Base-by-base conservation (phyloP, 23 tunicate genomes). In the Styela plicata region DNA sequence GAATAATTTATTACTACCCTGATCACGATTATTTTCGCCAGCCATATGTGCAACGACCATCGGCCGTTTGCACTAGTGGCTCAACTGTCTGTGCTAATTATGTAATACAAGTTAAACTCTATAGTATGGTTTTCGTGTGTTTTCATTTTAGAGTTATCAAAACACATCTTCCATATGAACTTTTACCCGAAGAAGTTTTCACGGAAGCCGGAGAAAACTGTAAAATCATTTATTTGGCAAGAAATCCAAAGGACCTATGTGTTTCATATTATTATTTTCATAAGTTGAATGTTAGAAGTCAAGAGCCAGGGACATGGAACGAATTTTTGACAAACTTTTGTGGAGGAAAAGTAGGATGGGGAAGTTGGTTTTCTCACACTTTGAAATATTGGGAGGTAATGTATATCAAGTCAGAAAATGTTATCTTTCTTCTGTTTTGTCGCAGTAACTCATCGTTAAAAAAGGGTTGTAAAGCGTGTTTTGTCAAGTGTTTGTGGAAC, bases 241-340 rank as follows among this genome's bases (percentile, higher is more conserved):
- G 81, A 37, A 76, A 76, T 76, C 81, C 81, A 24, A 76, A 76
- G 27, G 81, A 76, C 1, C n/a, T 25, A 7, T 76, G 81, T 57
- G 81, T 76, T 22, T 76, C 81, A 7, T 76, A 33, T 76, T 76
- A 76, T 34, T 57, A 35, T 68, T 76, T 76, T 53, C 36, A 53
- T 29, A 69, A 27, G 17, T 32, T 52, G 64, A 76, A 35, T 24
- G 36, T 0, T 10, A 2, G 0, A 36, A 24, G 18, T 13, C 24
- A 23, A 25, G 66, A 76, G 21, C 81, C 81, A 23, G 81, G 81
- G 7, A 44, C 64, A 10, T 76, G 81, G 81, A 52, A 24, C 21
- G 29, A 52, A 1, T 52, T 37, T 37, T 18, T 76, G 64, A 24
- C 30, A 7, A 76, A 76, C 19, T 76, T 76, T 23, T 23, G 31